A percentile compares a stretch with the other conserved stretches of the same genome.
phyloP scores from a whole-genome alignment of 2,888 invertebrate genomes.

The Xylocampa areola region DNA sequence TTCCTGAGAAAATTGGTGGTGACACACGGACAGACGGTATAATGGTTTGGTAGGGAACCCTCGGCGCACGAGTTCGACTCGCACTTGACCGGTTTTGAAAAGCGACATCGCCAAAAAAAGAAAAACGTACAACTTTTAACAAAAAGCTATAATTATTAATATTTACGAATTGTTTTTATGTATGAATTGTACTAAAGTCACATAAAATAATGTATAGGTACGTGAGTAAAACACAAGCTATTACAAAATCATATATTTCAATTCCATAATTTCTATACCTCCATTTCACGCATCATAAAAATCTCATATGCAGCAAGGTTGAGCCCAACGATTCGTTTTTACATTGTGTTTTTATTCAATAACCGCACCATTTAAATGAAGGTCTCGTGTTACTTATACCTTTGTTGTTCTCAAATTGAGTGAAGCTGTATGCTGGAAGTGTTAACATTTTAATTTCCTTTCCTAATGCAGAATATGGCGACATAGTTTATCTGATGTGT shows the following conservation, averaged over 20 bases:
- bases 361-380: conserved; percentile 73
- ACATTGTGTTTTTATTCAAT: conserved; percentile 82
- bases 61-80: too few relatives aligned
- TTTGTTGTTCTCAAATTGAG: conserved; percentile 82
- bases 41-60: too few relatives aligned
- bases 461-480: conserved; percentile 15
- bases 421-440: conserved; percentile 58
- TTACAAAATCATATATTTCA: conserved; percentile 56
- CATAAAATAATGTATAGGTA: conserved; percentile 34
- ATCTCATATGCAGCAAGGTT: conserved; percentile 74
- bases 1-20: too few relatives aligned
- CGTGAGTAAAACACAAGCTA: conserved; percentile 48
- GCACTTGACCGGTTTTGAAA: too few relatives aligned
- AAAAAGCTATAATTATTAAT: too few relatives aligned
- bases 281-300: conserved; percentile 82
- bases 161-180: conserved; percentile 13
- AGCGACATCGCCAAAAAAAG: too few relatives aligned
- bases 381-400: conserved; percentile 75
- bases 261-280: conserved; percentile 71
- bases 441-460: conserved; percentile 40
- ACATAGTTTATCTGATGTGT: conserved; percentile 5
- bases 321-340: conserved; percentile 67
- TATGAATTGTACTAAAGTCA: conserved; percentile 20
- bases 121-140: too few relatives aligned
- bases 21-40: too few relatives aligned